These are phyloP conservation scores for Syngnathus acus DNA, from an alignment of 2,797 vertebrate species.

Conservation along the genomic window DNA sequence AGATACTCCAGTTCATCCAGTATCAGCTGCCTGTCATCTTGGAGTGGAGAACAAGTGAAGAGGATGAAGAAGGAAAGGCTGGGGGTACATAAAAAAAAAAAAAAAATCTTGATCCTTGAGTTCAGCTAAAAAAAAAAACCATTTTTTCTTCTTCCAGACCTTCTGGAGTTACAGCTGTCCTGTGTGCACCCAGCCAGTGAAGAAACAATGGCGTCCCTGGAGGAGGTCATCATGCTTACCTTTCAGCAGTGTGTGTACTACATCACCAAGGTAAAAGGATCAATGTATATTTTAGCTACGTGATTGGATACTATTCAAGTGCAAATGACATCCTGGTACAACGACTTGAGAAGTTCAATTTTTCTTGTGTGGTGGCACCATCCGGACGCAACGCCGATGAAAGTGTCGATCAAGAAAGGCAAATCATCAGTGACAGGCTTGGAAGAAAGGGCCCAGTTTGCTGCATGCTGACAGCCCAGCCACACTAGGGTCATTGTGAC, in stretches of 20 bases:
- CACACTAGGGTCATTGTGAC: conserved; percentile 50
- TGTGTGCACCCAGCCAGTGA: conserved; percentile 62
- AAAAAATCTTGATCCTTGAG: too few species aligned
- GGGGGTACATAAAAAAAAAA: neutral
- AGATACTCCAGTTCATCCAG: conserved; percentile 74
- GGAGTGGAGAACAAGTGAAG: conserved; percentile 50
- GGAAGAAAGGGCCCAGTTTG: conserved; percentile 49
- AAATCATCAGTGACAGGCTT: conserved; percentile 44
- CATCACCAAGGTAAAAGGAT: conserved; percentile 71
- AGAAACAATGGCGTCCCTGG: conserved; percentile 70
- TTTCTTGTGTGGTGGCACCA: conserved; percentile 10
- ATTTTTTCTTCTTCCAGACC: conserved; percentile 32
- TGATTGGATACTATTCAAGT: too few species aligned
- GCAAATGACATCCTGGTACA: neutral
- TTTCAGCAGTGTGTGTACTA: conserved; percentile 81
- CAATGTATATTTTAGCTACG: neutral
- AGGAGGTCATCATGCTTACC: conserved; percentile 75
- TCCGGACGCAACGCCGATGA: conserved; percentile 22
- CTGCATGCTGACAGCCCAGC: conserved; percentile 22
- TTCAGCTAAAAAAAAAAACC: neutral
- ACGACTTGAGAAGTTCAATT: neutral
- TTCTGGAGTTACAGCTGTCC: conserved; percentile 55
- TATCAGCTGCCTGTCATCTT: conserved; percentile 67
- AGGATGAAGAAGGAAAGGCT: conserved; percentile 29
- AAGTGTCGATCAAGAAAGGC: conserved; percentile 32